Conservation (phyloP, 2,888 invertebrate genomes). For the Heliconius hortense region DNA sequence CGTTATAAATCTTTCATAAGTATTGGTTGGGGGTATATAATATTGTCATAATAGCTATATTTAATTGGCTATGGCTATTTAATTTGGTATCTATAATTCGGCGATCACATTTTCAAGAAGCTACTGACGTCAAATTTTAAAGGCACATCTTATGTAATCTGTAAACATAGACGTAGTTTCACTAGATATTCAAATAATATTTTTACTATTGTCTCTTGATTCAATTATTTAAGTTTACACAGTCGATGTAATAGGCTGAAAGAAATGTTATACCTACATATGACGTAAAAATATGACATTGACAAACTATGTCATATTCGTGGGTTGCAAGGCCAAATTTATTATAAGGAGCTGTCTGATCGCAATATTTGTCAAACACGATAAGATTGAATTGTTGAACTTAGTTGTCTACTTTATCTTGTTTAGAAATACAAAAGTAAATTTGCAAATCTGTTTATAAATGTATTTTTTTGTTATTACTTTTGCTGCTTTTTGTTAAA, state of each 20-base stretch:
- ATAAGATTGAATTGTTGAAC: slow-evolving; percentile 5
- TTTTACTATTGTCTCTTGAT: too few relatives aligned
- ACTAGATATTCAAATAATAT: too few relatives aligned
- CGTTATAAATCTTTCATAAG: too few relatives aligned
- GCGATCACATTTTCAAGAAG: neutral
- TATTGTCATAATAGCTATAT: neutral
- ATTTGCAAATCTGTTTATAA: slow-evolving; percentile 6
- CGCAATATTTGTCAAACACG: neutral
- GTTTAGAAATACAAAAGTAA: slow-evolving; percentile 4
- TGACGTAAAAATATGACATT: neutral
- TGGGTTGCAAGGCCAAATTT: slow-evolving; percentile 2
- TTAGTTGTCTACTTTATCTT: slow-evolving; percentile 2
- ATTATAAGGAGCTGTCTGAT: neutral
- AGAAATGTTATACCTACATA: neutral
- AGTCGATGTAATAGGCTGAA: neutral
- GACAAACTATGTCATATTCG: neutral
- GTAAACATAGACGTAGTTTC: neutral
- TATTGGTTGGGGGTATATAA: too few relatives aligned
- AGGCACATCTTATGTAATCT: neutral
- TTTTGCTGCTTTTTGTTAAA: neutral
- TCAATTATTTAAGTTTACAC: neutral
- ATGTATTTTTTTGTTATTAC: neutral
- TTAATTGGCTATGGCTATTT: neutral
- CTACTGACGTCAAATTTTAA: neutral
- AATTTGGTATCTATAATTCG: neutral